Evolutionary conservation across 2,797 vertebrate species (phyloP).

Genomic region (Danio aesculapii): DNA sequence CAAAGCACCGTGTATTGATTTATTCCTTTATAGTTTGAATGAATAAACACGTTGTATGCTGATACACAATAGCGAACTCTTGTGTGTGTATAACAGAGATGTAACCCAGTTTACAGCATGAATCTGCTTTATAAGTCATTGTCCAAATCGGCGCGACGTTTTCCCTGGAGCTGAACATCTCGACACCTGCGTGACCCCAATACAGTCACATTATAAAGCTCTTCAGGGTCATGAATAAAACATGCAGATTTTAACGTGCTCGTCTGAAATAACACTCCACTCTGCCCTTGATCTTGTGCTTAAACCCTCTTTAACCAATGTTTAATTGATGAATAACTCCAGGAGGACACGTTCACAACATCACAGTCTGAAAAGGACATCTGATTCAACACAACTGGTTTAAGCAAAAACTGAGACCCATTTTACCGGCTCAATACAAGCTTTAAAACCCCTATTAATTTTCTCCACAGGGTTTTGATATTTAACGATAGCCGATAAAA

Average conservation of each 20-base stretch:
- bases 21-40: not conserved
- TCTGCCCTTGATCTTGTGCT: slow-evolving; percentile 17
- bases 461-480: no score
- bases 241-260: not conserved
- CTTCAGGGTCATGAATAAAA: slow-evolving; percentile 10
- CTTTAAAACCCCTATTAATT: no score
- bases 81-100: not conserved
- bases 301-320: slow-evolving; percentile 14
- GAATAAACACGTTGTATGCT: slow-evolving; percentile 17
- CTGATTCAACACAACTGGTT: not conserved
- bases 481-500: no score
- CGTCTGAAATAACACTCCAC: not conserved
- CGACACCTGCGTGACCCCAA: slow-evolving; percentile 40
- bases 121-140: slow-evolving; percentile 15
- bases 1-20: not conserved
- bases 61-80: not conserved
- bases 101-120: slow-evolving; percentile 16
- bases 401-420: not conserved
- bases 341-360: not conserved
- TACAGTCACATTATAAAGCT: not conserved
- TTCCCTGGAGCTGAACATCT: not conserved
- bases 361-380: not conserved
- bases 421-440: no score
- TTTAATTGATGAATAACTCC: slow-evolving; percentile 15
- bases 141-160: not conserved